Evolutionary conservation across 2,888 invertebrate species (phyloP).

Genomic region (Lithophane semibrunnea): DNA sequence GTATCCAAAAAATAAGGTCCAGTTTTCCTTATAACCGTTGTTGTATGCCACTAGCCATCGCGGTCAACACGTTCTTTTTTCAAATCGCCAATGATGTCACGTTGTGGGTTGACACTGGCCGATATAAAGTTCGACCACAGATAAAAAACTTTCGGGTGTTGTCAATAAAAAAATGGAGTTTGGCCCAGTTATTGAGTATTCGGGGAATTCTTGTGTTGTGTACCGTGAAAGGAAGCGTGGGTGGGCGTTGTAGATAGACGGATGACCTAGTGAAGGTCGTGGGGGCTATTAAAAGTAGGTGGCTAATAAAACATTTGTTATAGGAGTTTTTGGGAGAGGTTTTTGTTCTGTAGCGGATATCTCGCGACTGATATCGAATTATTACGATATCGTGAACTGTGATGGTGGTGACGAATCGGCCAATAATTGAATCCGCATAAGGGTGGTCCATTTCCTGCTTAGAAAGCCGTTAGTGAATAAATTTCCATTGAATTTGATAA

Average conservation of each 20-base stretch:
- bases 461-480: slow-evolving; percentile 13
- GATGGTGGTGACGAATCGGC: fast-evolving
- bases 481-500: slow-evolving; percentile 57
- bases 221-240: slow-evolving; percentile 31
- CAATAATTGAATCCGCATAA: neutral
- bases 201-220: slow-evolving; percentile 37
- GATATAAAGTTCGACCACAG: slow-evolving; percentile 56
- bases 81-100: slow-evolving; percentile 69
- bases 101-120: slow-evolving; percentile 67
- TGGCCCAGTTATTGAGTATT: slow-evolving; percentile 32
- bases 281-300: slow-evolving; percentile 12
- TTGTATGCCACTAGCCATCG: slow-evolving; percentile 68
- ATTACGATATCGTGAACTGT: neutral
- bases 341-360: neutral
- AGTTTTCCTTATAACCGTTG: slow-evolving; percentile 33
- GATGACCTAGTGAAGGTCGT: slow-evolving; percentile 38
- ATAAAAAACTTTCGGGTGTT: slow-evolving; percentile 56
- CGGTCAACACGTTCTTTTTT: slow-evolving; percentile 74
- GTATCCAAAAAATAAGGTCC: slow-evolving; percentile 4
- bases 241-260: slow-evolving; percentile 24
- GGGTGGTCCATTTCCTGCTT: neutral
- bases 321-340: neutral
- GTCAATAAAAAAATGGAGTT: slow-evolving; percentile 46
- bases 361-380: neutral
- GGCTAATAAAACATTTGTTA: slow-evolving; percentile 19